A percentile compares a stretch with the other conserved stretches of the same genome.
phyloP scores from a whole-genome alignment of 1,140 invertebrate species.

The Trichonephila inaurata region DNA sequence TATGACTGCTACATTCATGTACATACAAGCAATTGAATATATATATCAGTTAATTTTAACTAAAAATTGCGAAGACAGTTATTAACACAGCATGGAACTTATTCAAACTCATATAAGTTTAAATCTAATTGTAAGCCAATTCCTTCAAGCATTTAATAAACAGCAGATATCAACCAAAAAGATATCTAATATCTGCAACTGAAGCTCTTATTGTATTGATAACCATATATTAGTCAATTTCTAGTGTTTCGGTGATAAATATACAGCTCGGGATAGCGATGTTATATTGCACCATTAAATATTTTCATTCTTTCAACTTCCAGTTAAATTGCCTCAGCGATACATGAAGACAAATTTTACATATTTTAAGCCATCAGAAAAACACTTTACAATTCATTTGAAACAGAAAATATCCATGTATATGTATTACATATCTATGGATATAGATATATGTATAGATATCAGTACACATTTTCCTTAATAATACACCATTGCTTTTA shows the following conservation, averaged over 20 bases:
- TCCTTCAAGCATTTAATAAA: too few relatives aligned
- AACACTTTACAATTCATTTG: background rate
- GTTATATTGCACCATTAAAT: background rate
- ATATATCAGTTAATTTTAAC: too few relatives aligned
- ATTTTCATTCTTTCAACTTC: background rate
- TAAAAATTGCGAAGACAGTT: too few relatives aligned
- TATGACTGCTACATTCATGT: too few relatives aligned
- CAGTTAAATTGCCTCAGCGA: background rate
- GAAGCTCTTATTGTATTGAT: background rate
- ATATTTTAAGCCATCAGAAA: background rate
- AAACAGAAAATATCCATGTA: background rate
- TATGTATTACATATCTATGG: background rate
- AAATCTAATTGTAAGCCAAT: too few relatives aligned
- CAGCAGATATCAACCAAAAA: too few relatives aligned
- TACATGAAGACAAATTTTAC: background rate
- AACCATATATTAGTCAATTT: background rate
- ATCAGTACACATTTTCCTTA: constrained; percentile 18
- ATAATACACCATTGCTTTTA: background rate
- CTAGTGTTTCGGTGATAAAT: background rate
- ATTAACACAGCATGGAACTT: too few relatives aligned
- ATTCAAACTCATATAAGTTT: too few relatives aligned
- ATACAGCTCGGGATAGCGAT: background rate
- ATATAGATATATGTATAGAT: background rate
- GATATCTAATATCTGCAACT: background rate
- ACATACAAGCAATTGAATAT: too few relatives aligned